Evolutionary conservation across 2,113 vertebrate genomes (phyloP).

Genomic region (Orycteropus afer): DNA sequence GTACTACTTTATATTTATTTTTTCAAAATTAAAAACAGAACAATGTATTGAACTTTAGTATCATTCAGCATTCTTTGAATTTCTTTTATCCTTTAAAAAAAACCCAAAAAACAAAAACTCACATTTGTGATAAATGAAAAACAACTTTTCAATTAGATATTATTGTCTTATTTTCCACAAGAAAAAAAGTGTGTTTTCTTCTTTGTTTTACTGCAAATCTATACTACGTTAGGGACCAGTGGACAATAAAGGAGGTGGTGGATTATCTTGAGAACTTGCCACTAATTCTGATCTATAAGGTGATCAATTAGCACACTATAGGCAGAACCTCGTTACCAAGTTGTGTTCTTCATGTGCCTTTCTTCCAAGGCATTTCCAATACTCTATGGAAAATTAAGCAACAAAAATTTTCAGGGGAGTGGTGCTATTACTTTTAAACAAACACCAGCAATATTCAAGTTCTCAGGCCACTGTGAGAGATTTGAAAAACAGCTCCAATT

Average conservation of each 20-base stretch:
- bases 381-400: background rate
- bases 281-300: background rate
- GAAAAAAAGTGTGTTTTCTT: background rate
- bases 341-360: background rate
- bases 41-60: background rate
- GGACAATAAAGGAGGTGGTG: background rate
- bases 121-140: constrained; percentile 1
- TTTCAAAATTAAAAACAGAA: background rate
- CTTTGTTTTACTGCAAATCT: background rate
- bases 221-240: no score
- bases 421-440: background rate
- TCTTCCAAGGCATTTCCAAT: background rate
- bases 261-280: background rate
- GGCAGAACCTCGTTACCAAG: background rate
- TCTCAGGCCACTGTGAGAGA: background rate
- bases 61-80: background rate
- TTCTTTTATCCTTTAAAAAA: background rate
- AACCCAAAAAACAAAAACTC: no score
- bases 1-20: background rate
- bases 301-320: background rate
- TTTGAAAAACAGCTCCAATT: background rate
- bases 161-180: background rate
- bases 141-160: background rate
- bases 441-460: background rate
- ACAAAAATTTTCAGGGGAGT: background rate